A percentile compares a stretch with the other conserved stretches of the same genome.
phyloP scores from a whole-genome alignment of 2,113 vertebrate species.

The Philantomba maxwellii region DNA sequence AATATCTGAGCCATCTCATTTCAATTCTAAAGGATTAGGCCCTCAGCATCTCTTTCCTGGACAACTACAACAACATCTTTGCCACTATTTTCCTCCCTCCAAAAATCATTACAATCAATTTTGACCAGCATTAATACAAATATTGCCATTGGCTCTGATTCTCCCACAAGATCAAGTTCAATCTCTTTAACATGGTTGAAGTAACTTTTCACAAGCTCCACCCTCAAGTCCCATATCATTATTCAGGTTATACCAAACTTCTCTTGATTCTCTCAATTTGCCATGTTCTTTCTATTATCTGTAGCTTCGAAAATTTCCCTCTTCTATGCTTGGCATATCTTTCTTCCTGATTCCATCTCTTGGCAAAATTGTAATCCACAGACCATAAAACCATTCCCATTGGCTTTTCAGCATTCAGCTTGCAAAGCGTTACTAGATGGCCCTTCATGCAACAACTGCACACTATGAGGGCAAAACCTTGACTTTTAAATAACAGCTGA shows the following conservation, averaged over 20 bases:
- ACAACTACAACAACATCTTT: background rate
- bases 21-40: background rate
- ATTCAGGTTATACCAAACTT: background rate
- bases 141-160: background rate
- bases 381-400: background rate
- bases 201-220: background rate
- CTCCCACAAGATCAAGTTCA: background rate
- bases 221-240: background rate
- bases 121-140: background rate
- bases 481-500: conserved; percentile 16
- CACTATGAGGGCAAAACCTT: background rate
- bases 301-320: background rate
- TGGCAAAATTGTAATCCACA: background rate
- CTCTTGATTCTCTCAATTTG: background rate
- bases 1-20: background rate
- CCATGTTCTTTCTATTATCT: background rate
- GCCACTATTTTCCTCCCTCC: background rate
- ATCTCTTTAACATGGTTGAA: background rate
- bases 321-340: background rate
- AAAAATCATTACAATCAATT: background rate
- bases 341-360: background rate
- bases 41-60: background rate
- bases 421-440: background rate
- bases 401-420: background rate
- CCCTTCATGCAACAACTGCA: background rate